phyloP scores from a whole-genome alignment of 2,113 vertebrate species.

The Gulo gulo region DNA sequence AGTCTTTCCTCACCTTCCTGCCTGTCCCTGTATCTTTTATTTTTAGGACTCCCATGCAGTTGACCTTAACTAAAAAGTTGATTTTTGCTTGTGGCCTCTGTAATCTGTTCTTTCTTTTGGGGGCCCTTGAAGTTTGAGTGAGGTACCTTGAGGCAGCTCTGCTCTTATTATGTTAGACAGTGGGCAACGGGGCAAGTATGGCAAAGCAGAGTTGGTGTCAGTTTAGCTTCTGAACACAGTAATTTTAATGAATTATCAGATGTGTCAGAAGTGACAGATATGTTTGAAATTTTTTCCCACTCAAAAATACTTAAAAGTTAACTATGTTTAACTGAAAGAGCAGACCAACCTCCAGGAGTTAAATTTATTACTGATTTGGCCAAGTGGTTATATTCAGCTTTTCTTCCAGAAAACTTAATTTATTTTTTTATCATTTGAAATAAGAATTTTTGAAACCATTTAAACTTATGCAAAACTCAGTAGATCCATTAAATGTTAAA shows the following conservation, averaged over 20 bases:
- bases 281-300: not conserved
- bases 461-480: not conserved
- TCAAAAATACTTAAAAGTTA: not conserved
- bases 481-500: not conserved
- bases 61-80: not conserved
- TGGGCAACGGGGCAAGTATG: not conserved
- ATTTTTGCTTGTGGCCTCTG: not conserved
- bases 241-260: not conserved
- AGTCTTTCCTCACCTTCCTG: not conserved
- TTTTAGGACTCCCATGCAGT: not conserved
- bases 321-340: not conserved
- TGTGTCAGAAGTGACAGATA: not conserved
- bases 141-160: too few relatives aligned
- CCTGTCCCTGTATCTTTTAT: not conserved
- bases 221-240: not conserved
- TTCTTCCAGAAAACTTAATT: conserved; percentile 38
- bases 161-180: not conserved
- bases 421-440: conserved; percentile 31
- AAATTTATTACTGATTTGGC: conserved; percentile 3
- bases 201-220: not conserved
- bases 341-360: not conserved
- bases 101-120: not conserved
- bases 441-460: conserved; percentile 37
- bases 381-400: conserved; percentile 5
- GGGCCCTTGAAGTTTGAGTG: not conserved